These are phyloP conservation scores for Bathynomus jamesi DNA, from an alignment of 1,140 invertebrate genomes.

Conservation along the genomic window DNA sequence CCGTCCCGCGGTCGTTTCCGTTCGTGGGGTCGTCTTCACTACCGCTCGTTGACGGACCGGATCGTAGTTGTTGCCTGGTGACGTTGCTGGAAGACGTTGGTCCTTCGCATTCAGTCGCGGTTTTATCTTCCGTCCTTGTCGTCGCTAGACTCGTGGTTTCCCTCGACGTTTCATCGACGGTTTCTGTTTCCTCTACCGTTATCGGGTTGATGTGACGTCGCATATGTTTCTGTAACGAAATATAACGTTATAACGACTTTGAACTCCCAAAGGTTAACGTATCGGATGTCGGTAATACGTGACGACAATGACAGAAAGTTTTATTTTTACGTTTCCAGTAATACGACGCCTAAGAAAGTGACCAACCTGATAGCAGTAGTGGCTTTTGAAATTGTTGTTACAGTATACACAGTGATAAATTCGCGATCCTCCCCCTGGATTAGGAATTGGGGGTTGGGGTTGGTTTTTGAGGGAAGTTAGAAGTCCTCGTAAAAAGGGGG, in stretches of 20 bases:
- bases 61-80: not conserved
- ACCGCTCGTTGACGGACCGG: not conserved
- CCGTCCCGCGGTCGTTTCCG: not conserved
- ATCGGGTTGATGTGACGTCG: conserved; percentile 56
- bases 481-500: not conserved
- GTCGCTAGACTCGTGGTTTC: not conserved
- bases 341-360: too few species aligned
- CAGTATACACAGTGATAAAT: conserved; percentile 65
- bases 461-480: not conserved
- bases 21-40: not conserved
- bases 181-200: conserved; percentile 35
- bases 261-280: not conserved
- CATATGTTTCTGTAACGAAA: conserved; percentile 56
- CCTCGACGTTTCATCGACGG: not conserved
- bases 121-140: not conserved
- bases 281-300: too few species aligned
- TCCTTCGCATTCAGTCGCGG: not conserved
- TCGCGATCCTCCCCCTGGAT: conserved; percentile 8
- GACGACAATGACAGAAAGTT: too few species aligned
- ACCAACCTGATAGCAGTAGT: conserved; percentile 60
- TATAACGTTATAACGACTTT: too few species aligned
- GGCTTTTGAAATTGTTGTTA: conserved; percentile 70
- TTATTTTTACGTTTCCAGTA: too few species aligned
- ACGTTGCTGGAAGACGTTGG: conserved; percentile 1
- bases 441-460: not conserved